These are phyloP conservation scores for Calephelis nemesis DNA, from an alignment of 1,140 invertebrate genomes.

Conservation along the genomic window DNA sequence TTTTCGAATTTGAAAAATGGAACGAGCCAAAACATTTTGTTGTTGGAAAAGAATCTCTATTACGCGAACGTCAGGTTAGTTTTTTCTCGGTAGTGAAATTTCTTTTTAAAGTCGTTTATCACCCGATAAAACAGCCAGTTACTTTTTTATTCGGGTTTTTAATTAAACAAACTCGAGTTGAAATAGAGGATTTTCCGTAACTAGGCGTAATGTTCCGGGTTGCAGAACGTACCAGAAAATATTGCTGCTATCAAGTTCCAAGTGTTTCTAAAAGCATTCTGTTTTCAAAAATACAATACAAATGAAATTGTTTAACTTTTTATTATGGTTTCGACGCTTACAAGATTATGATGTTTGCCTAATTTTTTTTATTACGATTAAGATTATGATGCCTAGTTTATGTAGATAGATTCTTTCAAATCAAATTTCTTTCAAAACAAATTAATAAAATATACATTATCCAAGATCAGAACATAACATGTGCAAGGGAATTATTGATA, in stretches of 20 bases:
- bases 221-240: constrained; percentile 39
- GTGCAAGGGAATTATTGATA: no score
- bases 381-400: no score
- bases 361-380: no score
- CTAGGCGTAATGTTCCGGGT: constrained; percentile 47
- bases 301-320: no score
- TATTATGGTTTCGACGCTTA: background rate
- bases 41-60: constrained; percentile 34
- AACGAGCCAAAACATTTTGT: constrained; percentile 19
- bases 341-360: background rate
- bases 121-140: constrained; percentile 61
- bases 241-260: constrained; percentile 28
- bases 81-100: constrained; percentile 30
- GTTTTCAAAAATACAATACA: constrained; percentile 1
- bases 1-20: constrained; percentile 50
- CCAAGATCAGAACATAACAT: no score
- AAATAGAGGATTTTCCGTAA: constrained; percentile 54
- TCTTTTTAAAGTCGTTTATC: constrained; percentile 52
- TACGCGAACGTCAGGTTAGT: constrained; percentile 31
- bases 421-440: no score
- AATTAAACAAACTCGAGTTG: constrained; percentile 64
- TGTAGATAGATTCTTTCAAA: no score
- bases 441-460: no score
- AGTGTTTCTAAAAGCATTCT: constrained; percentile 12
- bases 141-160: constrained; percentile 71